Evolutionary conservation across 30 jellyfish, hydroid and myxozoan species (phyloP).

Genomic region (Mastigias papua): DNA sequence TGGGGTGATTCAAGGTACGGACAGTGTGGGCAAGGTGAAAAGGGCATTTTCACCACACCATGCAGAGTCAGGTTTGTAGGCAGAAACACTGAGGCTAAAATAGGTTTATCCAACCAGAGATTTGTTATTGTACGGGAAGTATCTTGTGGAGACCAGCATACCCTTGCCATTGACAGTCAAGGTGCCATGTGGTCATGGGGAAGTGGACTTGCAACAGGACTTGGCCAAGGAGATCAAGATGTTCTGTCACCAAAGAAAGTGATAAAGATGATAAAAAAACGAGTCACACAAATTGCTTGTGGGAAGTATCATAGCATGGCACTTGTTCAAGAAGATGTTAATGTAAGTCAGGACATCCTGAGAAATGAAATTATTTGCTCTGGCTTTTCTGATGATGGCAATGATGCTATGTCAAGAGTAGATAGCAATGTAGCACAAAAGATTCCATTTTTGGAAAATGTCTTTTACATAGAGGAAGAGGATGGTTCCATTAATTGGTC

Average conservation of each 20-base stretch:
- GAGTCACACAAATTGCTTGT: constrained; percentile 75
- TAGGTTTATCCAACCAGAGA: constrained; percentile 1
- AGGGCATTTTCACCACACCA: constrained; percentile 93
- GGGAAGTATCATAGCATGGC: constrained; percentile 87
- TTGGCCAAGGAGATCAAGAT: constrained; percentile 70
- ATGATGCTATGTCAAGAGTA: constrained; percentile 48
- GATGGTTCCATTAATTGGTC: constrained; percentile 55
- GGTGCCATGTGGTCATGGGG: constrained; percentile 98
- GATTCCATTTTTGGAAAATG: constrained; percentile 76
- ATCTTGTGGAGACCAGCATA: constrained; percentile 86
- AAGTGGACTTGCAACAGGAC: constrained; percentile 89
- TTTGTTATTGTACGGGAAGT: constrained; percentile 42
- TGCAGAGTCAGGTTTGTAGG: constrained; percentile 72
- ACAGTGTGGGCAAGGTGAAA: constrained; percentile 94
- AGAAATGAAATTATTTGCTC: constrained; percentile 35
- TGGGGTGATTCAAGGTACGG: constrained; percentile 99
- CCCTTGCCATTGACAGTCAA: constrained; percentile 76
- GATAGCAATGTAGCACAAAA: constrained; percentile 65
- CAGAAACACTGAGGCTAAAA: background rate
- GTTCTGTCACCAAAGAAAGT: constrained; percentile 65
- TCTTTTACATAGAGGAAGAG: constrained; percentile 65
- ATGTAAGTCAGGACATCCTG: constrained; percentile 25
- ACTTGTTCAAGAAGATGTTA: constrained; percentile 83
- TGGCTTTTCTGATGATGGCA: constrained; percentile 60
- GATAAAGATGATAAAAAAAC: constrained; percentile 54